phyloP scores from a whole-genome alignment of 2,797 vertebrate genomes.

The Falco concolor region DNA sequence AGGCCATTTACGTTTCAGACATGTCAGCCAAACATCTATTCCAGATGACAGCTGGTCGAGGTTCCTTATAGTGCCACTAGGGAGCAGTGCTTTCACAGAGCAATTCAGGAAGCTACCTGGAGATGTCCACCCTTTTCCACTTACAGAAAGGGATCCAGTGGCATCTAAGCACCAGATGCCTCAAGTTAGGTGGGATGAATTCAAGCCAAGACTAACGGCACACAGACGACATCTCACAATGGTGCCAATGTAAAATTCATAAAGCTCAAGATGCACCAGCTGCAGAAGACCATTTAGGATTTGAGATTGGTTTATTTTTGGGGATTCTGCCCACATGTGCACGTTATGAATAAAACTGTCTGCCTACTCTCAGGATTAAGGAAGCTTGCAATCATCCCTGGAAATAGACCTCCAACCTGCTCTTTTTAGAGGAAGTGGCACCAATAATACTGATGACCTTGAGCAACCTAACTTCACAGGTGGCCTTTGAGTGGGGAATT shows the following conservation, averaged over 20 bases:
- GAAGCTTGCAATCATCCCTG: neutral
- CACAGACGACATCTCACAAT: neutral
- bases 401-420: neutral
- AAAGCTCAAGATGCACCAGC: neutral
- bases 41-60: neutral
- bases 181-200: neutral
- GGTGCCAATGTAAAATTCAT: neutral
- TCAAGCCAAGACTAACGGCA: neutral
- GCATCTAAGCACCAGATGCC: neutral
- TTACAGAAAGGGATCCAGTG: neutral
- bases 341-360: no score
- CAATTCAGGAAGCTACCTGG: neutral
- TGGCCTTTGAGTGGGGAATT: neutral
- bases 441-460: neutral
- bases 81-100: neutral
- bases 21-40: neutral
- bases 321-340: no score
- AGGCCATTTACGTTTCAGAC: neutral
- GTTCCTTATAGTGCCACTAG: neutral
- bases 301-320: neutral
- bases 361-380: neutral
- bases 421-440: neutral
- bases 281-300: neutral
- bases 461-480: neutral
- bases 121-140: neutral